Base-by-base conservation (phyloP, 2,888 invertebrate species). In the Acanthopleura granulata region DNA sequence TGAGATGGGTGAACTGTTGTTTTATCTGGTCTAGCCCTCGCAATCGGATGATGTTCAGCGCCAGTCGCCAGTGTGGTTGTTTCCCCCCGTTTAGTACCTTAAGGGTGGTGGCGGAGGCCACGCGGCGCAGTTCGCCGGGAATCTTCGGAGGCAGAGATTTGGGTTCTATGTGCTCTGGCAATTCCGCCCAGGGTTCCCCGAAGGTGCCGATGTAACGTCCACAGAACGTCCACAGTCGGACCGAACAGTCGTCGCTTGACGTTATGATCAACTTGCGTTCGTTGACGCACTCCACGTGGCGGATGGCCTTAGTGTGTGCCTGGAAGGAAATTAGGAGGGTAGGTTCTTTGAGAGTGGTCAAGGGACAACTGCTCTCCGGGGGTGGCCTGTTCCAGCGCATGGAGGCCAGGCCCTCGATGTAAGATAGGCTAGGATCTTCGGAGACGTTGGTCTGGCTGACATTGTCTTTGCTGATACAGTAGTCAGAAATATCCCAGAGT, bases 401-500 rank as follows among this genome's bases (percentile, higher is more conserved):
- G 71, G 51, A n/a, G 14, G 22, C 11, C 61, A n/a, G 72, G 51
- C 0, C 77, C 80, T 69, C 81, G 50, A n/a, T 83, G 78, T 73
- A 76, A 78, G 12, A 75, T 73, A 16, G 49, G 74, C 30, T 72
- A 6, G 62, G 72, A 70, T 79, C 85, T 12, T 84, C 82, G 71
- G 85, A 86, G 9, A 77, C 82, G 49, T 79, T 75, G 14, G 72
- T 75, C 50, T 86, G 72, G 4, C 75, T 49, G 0, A 80, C 40
- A 6, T 6, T 15, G 18, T 49, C 72, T 3, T 15, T 15, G 16
- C 15, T 57, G 94, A 91, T 90, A 62, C 94, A 93, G 84, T 93
- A 96, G 88, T 95, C 94, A 73, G 91, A 92, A 87, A 96, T 92
- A 69, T 94, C 92, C 95, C 95, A 96, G 27, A 94, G 93, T 91